Evolutionary conservation across 2,797 vertebrate species (phyloP), one percentile per base, ranked within the genome.

Genomic region (Anisognathus igniventris): DNA sequence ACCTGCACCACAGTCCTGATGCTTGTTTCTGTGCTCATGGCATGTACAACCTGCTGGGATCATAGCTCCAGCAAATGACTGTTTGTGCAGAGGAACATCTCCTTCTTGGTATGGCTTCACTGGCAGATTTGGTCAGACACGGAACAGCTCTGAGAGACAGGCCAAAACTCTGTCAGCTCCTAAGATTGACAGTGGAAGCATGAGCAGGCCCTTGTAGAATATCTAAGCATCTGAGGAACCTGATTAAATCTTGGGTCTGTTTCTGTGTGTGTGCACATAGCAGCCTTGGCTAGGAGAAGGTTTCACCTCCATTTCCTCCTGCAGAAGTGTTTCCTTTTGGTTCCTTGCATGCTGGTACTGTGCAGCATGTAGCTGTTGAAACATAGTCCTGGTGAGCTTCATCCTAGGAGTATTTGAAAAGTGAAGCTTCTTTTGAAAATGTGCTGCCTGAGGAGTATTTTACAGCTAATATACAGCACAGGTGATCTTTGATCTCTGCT

Each of bases 121-220:
- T 28, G 64, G 6, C 1, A 2, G 47, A 0, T 4, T 33, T 74
- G 42, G 8, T 28, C 0, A 0, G 42, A 24, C 6, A 12, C 1
- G 7, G 48, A 47, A 51, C 14, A 14, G 45, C 30, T 71, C 47
- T 68, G 31, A 35, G 45, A 67, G 37, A n/a, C 1, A 35, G 57
- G 22, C 31, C 47, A 65, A 58, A 68, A 30, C 50, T 61, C 4
- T 45, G 23, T 50, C 67, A 80, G 10, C n/a, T 79, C 39, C 53
- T 11, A 12, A 39, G 27, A 56, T 0, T 50, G 48, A 61, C 1
- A 7, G 0, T 21, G 15, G 31, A 70, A 74, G 33, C 42, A 58
- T 51, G n/a, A 62, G 22, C 45, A 50, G 61, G 12, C 7, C 31
- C 7, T 89, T 73, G 25, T 39, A 65, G 13, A 2, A 0, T 40